A percentile compares a stretch with the other conserved stretches of the same genome.
phyloP scores from a whole-genome alignment of 2,113 vertebrate genomes.

The Periophthalmodon schlosseri region DNA sequence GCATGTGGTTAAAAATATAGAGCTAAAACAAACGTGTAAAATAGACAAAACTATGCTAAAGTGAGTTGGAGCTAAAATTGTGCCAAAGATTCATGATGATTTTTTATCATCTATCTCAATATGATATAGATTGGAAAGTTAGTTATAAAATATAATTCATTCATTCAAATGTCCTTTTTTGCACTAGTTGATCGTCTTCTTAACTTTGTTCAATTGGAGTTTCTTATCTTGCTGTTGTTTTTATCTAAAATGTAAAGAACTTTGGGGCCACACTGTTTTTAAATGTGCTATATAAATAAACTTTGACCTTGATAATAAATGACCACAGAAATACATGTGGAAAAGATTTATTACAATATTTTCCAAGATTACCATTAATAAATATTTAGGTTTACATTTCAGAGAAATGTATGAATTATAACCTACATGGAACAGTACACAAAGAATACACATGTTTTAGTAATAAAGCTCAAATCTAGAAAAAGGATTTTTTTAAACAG shows the following conservation, averaged over 20 bases:
- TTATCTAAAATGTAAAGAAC: no score
- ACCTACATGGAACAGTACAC: conserved; percentile 77
- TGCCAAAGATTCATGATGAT: background rate
- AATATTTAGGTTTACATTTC: conserved; percentile 81
- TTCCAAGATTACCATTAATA: conserved; percentile 76
- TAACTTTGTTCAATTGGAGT: no score
- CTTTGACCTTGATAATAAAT: no score
- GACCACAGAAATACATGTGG: conserved; percentile 49
- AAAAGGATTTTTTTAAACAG: conserved; percentile 72
- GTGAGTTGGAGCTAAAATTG: no score
- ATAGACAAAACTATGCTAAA: no score
- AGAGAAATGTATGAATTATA: conserved; percentile 77
- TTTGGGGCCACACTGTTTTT: no score
- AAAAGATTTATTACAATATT: conserved; percentile 73
- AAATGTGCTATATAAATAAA: no score
- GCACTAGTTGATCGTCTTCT: no score
- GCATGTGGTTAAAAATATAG: background rate
- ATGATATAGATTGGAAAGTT: background rate
- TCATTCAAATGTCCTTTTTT: no score
- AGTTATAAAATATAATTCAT: background rate
- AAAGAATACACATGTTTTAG: conserved; percentile 74
- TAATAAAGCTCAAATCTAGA: conserved; percentile 79
- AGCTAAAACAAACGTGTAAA: background rate
- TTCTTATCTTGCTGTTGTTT: no score
- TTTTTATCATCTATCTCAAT: background rate